phyloP scores from a whole-genome alignment of 2,888 invertebrate species.

The Endomychus coccineus region DNA sequence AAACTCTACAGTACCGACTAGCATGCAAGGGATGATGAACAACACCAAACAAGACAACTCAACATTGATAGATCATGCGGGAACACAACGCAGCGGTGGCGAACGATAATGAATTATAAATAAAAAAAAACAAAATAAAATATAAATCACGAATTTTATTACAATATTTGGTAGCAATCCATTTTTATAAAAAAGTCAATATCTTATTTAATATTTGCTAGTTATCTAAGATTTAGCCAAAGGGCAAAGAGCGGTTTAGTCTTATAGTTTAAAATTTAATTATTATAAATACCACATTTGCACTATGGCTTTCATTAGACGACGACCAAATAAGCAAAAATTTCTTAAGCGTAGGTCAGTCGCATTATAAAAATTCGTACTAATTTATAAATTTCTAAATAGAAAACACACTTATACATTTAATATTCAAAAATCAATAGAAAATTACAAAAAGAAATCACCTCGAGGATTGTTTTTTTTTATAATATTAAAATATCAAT shows the following conservation, averaged over 20 bases:
- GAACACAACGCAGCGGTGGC: constrained; percentile 34
- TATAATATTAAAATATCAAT: constrained; percentile 44
- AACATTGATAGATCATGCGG: constrained; percentile 32
- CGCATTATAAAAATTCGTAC: constrained; percentile 37
- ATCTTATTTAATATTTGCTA: constrained; percentile 39
- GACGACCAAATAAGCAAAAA: constrained; percentile 33
- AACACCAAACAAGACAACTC: constrained; percentile 33
- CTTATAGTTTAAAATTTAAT: constrained; percentile 30
- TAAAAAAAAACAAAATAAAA: constrained; percentile 38
- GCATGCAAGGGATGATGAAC: constrained; percentile 30
- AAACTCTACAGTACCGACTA: constrained; percentile 41
- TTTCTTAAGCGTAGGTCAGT: constrained; percentile 37
- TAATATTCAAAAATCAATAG: constrained; percentile 43
- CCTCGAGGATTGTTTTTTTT: constrained; percentile 36
- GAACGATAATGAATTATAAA: constrained; percentile 22
- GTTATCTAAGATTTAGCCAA: constrained; percentile 33
- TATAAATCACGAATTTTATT: constrained; percentile 47
- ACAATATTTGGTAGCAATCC: constrained; percentile 48
- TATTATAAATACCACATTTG: constrained; percentile 27
- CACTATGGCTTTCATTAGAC: constrained; percentile 28
- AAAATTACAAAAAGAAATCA: constrained; percentile 40
- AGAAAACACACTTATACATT: constrained; percentile 46
- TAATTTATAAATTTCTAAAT: constrained; percentile 45
- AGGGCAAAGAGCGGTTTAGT: constrained; percentile 34
- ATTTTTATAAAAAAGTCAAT: constrained; percentile 41